Evolutionary conservation across 2,888 invertebrate genomes (phyloP).

Genomic region (Drosophila austrosaltans): DNA sequence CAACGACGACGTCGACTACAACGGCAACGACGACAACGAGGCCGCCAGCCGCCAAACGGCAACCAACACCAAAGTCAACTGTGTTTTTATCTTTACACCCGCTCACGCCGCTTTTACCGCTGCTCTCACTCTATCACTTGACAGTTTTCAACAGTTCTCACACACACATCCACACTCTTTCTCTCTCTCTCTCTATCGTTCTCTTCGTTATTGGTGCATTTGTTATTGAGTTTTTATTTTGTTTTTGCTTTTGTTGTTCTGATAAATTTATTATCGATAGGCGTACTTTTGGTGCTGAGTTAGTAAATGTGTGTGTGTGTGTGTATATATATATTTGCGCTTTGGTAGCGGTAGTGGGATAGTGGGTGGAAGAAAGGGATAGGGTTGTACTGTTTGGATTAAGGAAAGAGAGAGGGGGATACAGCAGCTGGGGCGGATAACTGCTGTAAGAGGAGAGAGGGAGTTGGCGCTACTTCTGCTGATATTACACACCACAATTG

Average conservation of each 20-base stretch:
- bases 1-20: not conserved
- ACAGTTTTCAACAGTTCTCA: not conserved
- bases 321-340: too few species aligned
- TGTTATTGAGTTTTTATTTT: slow-evolving; percentile 35
- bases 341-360: not conserved
- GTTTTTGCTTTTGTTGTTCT: slow-evolving; percentile 39
- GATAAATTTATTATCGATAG: slow-evolving; percentile 38
- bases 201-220: slow-evolving; percentile 20
- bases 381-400: not conserved
- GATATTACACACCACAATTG: not conserved
- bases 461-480: not conserved
- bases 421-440: slow-evolving; percentile 9
- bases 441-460: not conserved
- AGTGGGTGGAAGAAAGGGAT: not conserved
- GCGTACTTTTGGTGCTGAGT: slow-evolving; percentile 17
- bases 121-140: slow-evolving; percentile 2
- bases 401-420: not conserved
- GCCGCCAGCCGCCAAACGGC: slow-evolving; percentile 15
- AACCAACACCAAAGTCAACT: slow-evolving; percentile 12
- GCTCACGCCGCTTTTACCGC: slow-evolving; percentile 8
- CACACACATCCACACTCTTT: not conserved
- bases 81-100: slow-evolving; percentile 17
- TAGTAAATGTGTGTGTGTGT: too few species aligned
- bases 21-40: slow-evolving; percentile 5
- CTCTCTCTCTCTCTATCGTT: slow-evolving; percentile 7